Conservation (phyloP, 2,888 invertebrate genomes). For the Melieria picta region DNA sequence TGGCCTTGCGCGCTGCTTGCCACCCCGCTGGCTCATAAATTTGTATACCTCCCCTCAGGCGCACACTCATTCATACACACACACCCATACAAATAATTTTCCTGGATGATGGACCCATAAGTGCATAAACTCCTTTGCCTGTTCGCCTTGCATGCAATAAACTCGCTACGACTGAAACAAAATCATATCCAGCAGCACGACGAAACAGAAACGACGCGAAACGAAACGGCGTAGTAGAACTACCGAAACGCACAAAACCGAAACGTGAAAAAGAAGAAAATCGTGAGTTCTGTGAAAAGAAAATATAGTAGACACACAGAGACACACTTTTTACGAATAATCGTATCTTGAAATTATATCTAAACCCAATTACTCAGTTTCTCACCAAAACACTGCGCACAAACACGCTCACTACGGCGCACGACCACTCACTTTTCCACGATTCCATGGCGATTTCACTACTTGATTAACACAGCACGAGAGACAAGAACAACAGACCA, state of each 20-base stretch:
- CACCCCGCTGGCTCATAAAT: not conserved
- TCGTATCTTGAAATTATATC: slow-evolving; percentile 57
- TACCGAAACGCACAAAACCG: too few relatives aligned
- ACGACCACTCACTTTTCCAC: slow-evolving; percentile 14
- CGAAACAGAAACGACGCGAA: too few relatives aligned
- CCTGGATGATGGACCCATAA: not conserved
- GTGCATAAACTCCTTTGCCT: too few relatives aligned
- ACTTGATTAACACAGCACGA: not conserved
- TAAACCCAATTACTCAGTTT: slow-evolving; percentile 59
- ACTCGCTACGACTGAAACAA: too few relatives aligned
- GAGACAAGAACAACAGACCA: not conserved
- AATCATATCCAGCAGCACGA: too few relatives aligned
- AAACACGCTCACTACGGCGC: not conserved
- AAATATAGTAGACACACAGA: not conserved
- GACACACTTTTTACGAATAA: slow-evolving; percentile 35
- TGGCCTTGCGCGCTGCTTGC: too few relatives aligned
- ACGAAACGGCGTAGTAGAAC: too few relatives aligned
- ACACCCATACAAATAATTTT: not conserved
- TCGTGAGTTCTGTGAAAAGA: too few relatives aligned
- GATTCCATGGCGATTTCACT: not conserved
- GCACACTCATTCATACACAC: slow-evolving; percentile 1
- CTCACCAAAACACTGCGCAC: slow-evolving; percentile 4
- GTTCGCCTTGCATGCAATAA: too few relatives aligned
- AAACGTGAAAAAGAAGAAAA: too few relatives aligned
- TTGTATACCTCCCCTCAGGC: not conserved